Base-by-base conservation (phyloP, 2,888 invertebrate genomes). In the Pyralis farinalis region DNA sequence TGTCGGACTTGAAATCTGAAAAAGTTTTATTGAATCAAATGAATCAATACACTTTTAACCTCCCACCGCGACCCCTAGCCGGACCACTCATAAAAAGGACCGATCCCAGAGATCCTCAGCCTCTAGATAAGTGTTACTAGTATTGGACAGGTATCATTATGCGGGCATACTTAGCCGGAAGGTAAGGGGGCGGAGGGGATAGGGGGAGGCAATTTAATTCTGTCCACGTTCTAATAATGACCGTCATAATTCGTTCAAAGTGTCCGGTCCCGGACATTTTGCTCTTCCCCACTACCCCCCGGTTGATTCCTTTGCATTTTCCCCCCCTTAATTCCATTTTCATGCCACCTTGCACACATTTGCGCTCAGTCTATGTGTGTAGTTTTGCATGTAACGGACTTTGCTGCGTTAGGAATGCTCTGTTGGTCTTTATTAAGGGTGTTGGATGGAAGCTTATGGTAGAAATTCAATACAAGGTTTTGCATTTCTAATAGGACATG, bases 171-270 rank as follows among this genome's bases (percentile, higher is more conserved):
- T 86, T 84, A 81, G 74, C 81, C 81, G 77, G 80, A 80, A 78
- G 79, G 81, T 67, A 53, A 58, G 54, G 56, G 59, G 57, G 55
- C 44, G 53, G 53, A 43, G 57, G 57, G 63, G 57, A 50, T 47
- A 51, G 64, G 71, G 77, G 86, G 87, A 83, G 88, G 90, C 90
- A 90, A 90, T 90, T 90, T 90, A 90, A 90, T 90, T 90, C 90
- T 90, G 89, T 90, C 90, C 90, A 90, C 90, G 90, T 90, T 85
- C 90, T 90, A 90, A 90, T 90, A 90, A 90, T 90, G 90, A 90
- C 90, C 87, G 88, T 90, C 90, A 90, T 90, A 90, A 90, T 90
- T 90, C 90, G 90, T 90, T 88, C 90, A 90, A 90, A 90, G 90
- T 90, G 90, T 90, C 90, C 90, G 90, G 90, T 85, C 79, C 71